These are phyloP conservation scores for Cebus imitator DNA, from an alignment of 2,113 vertebrate genomes.

Conservation along the genomic window DNA sequence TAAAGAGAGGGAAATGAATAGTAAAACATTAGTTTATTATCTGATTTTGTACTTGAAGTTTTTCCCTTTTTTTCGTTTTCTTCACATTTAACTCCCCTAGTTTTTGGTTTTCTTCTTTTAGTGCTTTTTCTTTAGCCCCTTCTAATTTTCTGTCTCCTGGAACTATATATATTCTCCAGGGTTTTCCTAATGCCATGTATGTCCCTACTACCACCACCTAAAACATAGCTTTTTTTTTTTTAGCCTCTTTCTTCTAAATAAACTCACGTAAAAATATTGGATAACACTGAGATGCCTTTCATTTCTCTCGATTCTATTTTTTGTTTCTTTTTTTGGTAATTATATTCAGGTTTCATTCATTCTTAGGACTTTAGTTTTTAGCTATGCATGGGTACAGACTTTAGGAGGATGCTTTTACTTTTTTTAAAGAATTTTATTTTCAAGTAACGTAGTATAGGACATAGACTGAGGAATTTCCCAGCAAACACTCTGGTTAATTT, in stretches of 20 bases:
- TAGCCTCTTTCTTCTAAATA: neutral
- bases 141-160: neutral
- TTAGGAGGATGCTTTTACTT: neutral
- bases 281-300: neutral
- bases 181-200: neutral
- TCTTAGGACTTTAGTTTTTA: neutral
- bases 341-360: neutral
- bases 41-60: neutral
- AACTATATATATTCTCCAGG: neutral
- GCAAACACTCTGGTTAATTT: neutral
- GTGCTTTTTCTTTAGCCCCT: neutral
- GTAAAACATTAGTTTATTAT: neutral
- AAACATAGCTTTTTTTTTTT: neutral
- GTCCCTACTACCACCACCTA: neutral
- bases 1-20: neutral
- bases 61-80: neutral
- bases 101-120: neutral
- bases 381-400: neutral
- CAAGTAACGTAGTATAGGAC: neutral
- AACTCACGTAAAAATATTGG: neutral
- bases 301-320: neutral
- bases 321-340: neutral
- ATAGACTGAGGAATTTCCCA: neutral
- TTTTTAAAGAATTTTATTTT: conserved; percentile 39
- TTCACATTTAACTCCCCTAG: neutral